These are phyloP conservation scores for Tringa solitaria DNA, from an alignment of 2,113 vertebrate genomes.

Conservation along the genomic window DNA sequence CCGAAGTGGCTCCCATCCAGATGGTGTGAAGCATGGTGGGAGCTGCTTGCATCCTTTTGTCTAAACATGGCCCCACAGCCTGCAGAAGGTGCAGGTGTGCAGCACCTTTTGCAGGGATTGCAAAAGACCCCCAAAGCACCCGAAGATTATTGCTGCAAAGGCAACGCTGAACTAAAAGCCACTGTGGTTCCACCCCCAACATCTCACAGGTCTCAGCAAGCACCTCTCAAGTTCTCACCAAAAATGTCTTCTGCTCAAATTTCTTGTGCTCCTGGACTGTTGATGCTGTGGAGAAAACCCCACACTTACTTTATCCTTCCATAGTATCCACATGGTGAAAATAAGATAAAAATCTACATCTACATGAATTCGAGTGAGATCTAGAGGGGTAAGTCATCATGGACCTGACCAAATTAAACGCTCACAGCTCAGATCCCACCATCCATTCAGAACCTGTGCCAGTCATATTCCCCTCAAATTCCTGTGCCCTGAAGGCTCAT, in stretches of 20 bases:
- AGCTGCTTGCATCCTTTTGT: not conserved
- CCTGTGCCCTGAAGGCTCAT: not conserved
- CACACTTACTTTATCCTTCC: not conserved
- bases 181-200: rapidly evolving
- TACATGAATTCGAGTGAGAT: not conserved
- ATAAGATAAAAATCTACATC: not conserved
- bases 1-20: not conserved
- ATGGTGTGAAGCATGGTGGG: not conserved
- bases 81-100: not conserved
- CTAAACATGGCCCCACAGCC: not conserved
- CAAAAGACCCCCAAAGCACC: not conserved
- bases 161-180: not conserved
- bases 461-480: not conserved
- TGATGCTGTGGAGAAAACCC: not conserved
- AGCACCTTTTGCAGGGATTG: too few species aligned
- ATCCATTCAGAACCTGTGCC: not conserved
- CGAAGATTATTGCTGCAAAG: not conserved
- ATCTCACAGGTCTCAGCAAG: not conserved
- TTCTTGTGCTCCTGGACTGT: not conserved
- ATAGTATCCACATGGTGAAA: not conserved
- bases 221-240: not conserved
- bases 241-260: not conserved
- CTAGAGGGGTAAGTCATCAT: not conserved
- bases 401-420: not conserved
- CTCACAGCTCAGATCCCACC: not conserved